A percentile compares a stretch with the other conserved stretches of the same genome.
Conservation (phyloP, 2,113 vertebrate species). For the Puffinus mauretanicus region DNA sequence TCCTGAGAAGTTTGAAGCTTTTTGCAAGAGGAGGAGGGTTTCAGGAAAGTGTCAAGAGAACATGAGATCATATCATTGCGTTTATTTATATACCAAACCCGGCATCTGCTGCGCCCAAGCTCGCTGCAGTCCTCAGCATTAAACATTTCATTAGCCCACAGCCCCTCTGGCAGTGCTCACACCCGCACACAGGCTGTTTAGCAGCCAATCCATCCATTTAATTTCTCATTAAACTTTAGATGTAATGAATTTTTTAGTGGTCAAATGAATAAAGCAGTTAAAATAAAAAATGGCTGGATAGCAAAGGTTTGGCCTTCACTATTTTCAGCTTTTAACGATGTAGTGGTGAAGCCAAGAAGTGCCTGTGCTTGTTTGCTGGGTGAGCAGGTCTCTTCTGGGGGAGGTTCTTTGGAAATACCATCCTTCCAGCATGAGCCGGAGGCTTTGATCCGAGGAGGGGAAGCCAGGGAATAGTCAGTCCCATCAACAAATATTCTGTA, state of each 20-base stretch:
- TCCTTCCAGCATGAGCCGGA: slow-evolving; percentile 6
- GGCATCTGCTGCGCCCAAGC: slow-evolving; percentile 41
- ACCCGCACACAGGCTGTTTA: slow-evolving; percentile 60
- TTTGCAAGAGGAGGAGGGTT: slow-evolving; percentile 21
- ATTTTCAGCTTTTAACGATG: slow-evolving; percentile 17
- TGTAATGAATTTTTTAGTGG: slow-evolving; percentile 64
- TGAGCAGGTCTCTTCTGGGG: slow-evolving; percentile 49
- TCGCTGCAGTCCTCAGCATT: slow-evolving; percentile 49
- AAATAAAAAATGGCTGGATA: slow-evolving; percentile 39
- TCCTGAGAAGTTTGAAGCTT: slow-evolving; percentile 28
- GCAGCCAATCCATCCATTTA: slow-evolving; percentile 55
- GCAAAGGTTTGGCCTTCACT: slow-evolving; percentile 28
- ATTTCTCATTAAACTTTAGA: slow-evolving; percentile 64
- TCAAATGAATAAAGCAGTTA: slow-evolving; percentile 49
- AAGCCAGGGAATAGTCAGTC: slow-evolving; percentile 38
- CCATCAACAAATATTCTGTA: not conserved
- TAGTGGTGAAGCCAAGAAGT: slow-evolving; percentile 14
- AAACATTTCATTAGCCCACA: slow-evolving; percentile 65
- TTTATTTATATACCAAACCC: slow-evolving; percentile 54
- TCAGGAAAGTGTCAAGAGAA: slow-evolving; percentile 60
- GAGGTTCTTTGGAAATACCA: slow-evolving; percentile 63
- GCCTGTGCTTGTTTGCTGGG: slow-evolving; percentile 24
- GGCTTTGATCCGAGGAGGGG: slow-evolving; percentile 7
- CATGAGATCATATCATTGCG: slow-evolving; percentile 39
- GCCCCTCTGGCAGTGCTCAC: slow-evolving; percentile 54